A percentile compares a stretch with the other conserved stretches of the same genome.
Evolutionary conservation across 2,113 vertebrate species (phyloP).

Genomic region (Melanocharis versteri): DNA sequence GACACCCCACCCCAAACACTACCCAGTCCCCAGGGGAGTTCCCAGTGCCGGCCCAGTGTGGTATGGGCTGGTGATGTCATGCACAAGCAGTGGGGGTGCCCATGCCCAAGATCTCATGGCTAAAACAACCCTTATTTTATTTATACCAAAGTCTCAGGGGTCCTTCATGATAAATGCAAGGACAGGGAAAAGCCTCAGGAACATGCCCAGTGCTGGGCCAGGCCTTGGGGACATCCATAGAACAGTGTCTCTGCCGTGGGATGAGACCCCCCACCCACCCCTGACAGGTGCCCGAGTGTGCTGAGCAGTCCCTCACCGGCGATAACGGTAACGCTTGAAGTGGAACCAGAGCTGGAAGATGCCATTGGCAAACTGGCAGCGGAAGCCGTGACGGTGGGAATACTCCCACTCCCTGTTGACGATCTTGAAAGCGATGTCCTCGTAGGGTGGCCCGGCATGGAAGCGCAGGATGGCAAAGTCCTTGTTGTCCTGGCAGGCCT

Average conservation of each 20-base stretch:
- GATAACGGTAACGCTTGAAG: slow-evolving; percentile 96
- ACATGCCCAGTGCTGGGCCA: background rate
- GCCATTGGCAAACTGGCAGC: slow-evolving; percentile 96
- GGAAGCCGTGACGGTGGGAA: slow-evolving; percentile 94
- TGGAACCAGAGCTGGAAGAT: slow-evolving; percentile 99
- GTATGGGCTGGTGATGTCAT: fast-evolving
- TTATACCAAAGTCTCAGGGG: background rate
- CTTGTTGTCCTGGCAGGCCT: slow-evolving; percentile 90
- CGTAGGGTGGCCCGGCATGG: slow-evolving; percentile 92
- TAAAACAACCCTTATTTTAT: slow-evolving; percentile 25
- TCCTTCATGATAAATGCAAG: background rate
- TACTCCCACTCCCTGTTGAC: slow-evolving; percentile 97
- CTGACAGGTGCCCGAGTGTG: fast-evolving
- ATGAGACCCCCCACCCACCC: fast-evolving
- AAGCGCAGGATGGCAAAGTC: slow-evolving; percentile 96
- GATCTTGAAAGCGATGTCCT: slow-evolving; percentile 97
- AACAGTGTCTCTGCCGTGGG: background rate
- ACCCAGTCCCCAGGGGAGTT: background rate
- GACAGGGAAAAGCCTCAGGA: background rate
- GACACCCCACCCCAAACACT: background rate
- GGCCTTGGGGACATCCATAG: fast-evolving
- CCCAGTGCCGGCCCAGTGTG: fast-evolving
- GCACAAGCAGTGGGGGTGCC: background rate
- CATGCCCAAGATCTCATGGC: fast-evolving
- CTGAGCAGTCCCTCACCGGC: slow-evolving; percentile 69